Percentiles rank a stretch among this genome's conserved stretches.
Evolutionary conservation across 2,888 invertebrate genomes (phyloP).

Genomic region (Drosophila quinaria): DNA sequence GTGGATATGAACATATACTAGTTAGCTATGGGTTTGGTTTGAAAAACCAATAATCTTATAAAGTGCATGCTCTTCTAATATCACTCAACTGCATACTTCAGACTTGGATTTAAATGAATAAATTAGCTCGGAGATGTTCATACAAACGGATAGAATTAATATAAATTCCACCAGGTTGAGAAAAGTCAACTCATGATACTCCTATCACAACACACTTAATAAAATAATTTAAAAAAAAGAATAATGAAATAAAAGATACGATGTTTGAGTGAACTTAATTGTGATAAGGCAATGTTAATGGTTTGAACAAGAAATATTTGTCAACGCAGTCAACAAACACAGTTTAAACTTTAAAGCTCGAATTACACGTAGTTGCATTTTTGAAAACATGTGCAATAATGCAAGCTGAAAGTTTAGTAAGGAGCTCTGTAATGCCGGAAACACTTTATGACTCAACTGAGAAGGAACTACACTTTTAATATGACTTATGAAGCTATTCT

Average conservation of each 20-base stretch:
- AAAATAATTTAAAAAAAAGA: too few species aligned
- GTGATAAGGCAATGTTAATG: not conserved
- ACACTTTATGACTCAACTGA: not conserved
- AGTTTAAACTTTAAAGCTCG: not conserved
- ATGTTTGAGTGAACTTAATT: not conserved
- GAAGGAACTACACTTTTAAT: constrained; percentile 4
- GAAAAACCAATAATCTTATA: too few species aligned
- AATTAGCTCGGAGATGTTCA: too few species aligned
- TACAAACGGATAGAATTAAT: too few species aligned
- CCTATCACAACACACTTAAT: too few species aligned
- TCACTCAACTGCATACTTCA: too few species aligned
- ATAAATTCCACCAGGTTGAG: too few species aligned
- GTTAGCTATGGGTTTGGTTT: not conserved
- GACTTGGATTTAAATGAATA: too few species aligned
- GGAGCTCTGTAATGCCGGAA: not conserved
- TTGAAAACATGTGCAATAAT: not conserved
- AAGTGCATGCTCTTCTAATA: too few species aligned
- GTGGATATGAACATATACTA: not conserved
- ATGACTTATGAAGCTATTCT: not conserved
- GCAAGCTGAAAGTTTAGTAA: not conserved
- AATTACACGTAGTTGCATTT: not conserved
- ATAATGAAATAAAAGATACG: not conserved
- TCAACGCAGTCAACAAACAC: not conserved
- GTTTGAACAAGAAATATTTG: not conserved
- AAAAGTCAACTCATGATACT: too few species aligned